Percentiles rank a stretch among this genome's conserved stretches.
phyloP scores from a whole-genome alignment of 2,888 invertebrate genomes.

The Lasioglossum pauxillum region DNA sequence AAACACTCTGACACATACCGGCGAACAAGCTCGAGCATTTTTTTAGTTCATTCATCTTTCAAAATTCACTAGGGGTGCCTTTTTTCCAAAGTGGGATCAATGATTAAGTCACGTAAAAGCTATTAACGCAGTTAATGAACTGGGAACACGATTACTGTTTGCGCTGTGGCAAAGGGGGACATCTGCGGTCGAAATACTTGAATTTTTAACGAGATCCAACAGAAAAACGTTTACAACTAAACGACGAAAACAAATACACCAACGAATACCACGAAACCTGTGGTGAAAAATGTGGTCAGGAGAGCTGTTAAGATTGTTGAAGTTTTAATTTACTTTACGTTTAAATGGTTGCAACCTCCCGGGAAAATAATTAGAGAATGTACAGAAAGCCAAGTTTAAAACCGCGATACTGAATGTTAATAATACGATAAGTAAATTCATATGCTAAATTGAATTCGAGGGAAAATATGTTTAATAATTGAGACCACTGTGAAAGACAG shows the following conservation, averaged over 20 bases:
- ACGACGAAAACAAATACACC: conserved; percentile 54
- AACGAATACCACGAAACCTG: neutral
- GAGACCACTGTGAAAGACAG: too few relatives aligned
- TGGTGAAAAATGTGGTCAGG: neutral
- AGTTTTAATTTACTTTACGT: neutral
- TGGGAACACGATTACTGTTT: conserved; percentile 66
- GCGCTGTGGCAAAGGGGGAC: conserved; percentile 48
- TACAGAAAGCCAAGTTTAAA: neutral
- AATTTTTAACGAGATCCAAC: conserved; percentile 72
- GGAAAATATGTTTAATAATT: neutral
- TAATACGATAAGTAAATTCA: neutral
- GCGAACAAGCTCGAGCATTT: conserved; percentile 29
- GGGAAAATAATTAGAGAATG: neutral
- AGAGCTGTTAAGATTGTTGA: neutral
- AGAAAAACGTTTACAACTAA: conserved; percentile 51
- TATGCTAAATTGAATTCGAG: neutral
- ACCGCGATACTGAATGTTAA: neutral
- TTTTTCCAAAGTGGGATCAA: conserved; percentile 52
- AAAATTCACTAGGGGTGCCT: conserved; percentile 53
- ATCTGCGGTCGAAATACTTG: conserved; percentile 73
- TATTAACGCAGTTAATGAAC: conserved; percentile 64
- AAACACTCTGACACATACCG: conserved; percentile 15
- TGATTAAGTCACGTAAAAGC: conserved; percentile 61
- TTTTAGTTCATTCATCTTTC: conserved; percentile 39
- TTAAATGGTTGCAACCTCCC: neutral